phyloP scores from a whole-genome alignment of 2,113 vertebrate genomes.

The Callipepla squamata region DNA sequence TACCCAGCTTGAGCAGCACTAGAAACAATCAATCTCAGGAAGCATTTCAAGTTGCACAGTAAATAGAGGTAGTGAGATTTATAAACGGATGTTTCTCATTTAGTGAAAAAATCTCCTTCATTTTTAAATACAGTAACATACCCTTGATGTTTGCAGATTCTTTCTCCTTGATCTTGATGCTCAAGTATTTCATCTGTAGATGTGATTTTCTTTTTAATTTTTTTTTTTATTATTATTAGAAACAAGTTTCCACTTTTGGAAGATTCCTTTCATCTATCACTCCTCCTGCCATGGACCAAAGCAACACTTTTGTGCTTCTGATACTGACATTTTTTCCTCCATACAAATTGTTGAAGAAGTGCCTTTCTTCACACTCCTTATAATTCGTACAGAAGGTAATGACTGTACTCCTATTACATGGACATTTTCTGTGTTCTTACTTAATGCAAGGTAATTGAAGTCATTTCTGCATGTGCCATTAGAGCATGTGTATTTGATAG shows the following conservation, averaged over 20 bases:
- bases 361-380: accelerated
- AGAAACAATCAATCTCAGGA: background rate
- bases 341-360: background rate
- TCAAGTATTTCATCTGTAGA: background rate
- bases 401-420: background rate
- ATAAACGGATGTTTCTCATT: background rate
- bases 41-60: background rate
- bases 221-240: background rate
- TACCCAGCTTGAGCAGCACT: background rate
- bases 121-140: background rate
- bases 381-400: background rate
- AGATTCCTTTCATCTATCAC: background rate
- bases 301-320: background rate
- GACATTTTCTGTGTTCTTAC: background rate
- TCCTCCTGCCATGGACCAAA: background rate
- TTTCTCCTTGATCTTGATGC: background rate
- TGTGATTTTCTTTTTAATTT: too few relatives aligned
- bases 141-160: background rate
- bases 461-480: background rate
- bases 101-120: background rate
- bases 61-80: background rate
- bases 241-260: background rate
- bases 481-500: background rate
- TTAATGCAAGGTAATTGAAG: background rate
- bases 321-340: background rate